Evolutionary conservation across 2,113 vertebrate species (phyloP).

Genomic region (Silurus meridionalis): DNA sequence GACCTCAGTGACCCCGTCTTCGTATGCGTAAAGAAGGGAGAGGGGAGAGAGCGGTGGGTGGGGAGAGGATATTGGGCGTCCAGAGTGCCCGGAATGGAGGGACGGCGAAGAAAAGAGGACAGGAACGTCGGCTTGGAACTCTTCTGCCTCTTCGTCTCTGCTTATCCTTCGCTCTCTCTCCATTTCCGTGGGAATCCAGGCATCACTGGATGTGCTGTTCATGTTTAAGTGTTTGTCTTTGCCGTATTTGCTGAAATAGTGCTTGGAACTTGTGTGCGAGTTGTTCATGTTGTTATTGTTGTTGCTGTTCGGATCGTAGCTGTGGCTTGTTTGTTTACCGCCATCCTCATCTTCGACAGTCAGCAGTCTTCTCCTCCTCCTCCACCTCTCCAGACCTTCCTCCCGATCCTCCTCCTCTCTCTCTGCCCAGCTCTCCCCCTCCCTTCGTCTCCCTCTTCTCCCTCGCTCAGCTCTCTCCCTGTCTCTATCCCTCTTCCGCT

Average conservation of each 20-base stretch:
- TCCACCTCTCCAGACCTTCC: constrained; percentile 58
- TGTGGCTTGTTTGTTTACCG: constrained; percentile 57
- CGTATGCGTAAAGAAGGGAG: constrained; percentile 71
- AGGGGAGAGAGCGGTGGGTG: constrained; percentile 68
- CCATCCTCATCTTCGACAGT: constrained; percentile 59
- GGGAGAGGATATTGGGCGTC: constrained; percentile 69
- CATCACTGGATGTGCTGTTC: constrained; percentile 4
- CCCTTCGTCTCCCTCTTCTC: constrained; percentile 64
- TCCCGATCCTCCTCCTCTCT: constrained; percentile 53
- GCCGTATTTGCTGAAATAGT: constrained; percentile 35
- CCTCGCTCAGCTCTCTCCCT: constrained; percentile 52
- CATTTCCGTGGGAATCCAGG: constrained; percentile 31
- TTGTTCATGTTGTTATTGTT: constrained; percentile 39
- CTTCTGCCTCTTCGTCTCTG: constrained; percentile 21
- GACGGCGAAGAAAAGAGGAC: constrained; percentile 53
- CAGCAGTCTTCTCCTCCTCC: constrained; percentile 66
- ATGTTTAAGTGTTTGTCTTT: constrained; percentile 21
- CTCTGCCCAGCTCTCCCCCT: constrained; percentile 49
- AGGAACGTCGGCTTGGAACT: constrained; percentile 25
- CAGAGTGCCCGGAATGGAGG: constrained; percentile 54
- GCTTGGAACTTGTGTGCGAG: constrained; percentile 25
- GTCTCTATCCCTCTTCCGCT: constrained; percentile 47
- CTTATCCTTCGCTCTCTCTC: constrained; percentile 40
- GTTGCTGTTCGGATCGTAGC: constrained; percentile 55
- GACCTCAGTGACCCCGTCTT: constrained; percentile 57